Conservation (phyloP, 2,113 vertebrate genomes). For the Potamarius usumacintae region DNA sequence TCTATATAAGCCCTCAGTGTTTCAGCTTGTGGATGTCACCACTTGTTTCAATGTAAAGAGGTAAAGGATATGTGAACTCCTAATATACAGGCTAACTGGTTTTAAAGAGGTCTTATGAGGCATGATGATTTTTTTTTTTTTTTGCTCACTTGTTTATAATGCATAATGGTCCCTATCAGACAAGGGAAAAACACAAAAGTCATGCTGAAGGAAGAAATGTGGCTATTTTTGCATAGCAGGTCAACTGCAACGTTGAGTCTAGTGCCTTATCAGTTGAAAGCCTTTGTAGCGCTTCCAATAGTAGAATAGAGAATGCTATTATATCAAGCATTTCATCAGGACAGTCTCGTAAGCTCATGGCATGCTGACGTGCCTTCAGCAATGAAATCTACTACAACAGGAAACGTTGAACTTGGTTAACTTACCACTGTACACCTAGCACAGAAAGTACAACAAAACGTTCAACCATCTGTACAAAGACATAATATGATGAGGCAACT, state of each 20-base stretch:
- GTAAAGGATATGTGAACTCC: background rate
- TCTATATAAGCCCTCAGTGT: constrained; percentile 4
- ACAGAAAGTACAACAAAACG: constrained; percentile 10
- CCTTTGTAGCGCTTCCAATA: constrained; percentile 16
- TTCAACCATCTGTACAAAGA: background rate
- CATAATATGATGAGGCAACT: background rate
- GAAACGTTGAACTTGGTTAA: background rate
- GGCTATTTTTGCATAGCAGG: constrained; percentile 53
- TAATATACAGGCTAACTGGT: constrained; percentile 4
- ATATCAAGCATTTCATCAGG: background rate
- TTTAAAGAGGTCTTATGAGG: constrained; percentile 34
- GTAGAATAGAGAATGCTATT: constrained; percentile 15
- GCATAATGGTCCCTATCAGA: constrained; percentile 40
- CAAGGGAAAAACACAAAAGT: background rate
- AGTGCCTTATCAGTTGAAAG: constrained; percentile 32
- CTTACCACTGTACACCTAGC: constrained; percentile 10
- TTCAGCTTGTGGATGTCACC: constrained; percentile 14
- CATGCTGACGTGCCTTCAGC: constrained; percentile 2
- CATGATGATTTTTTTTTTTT: constrained; percentile 8
- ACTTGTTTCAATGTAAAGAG: constrained; percentile 11
- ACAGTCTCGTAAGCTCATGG: background rate
- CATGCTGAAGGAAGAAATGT: constrained; percentile 32
- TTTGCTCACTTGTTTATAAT: constrained; percentile 26
- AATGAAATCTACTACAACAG: background rate
- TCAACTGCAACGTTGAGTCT: constrained; percentile 30